phyloP scores from a whole-genome alignment of 2,113 vertebrate species.

The Trematocara macrostoma region DNA sequence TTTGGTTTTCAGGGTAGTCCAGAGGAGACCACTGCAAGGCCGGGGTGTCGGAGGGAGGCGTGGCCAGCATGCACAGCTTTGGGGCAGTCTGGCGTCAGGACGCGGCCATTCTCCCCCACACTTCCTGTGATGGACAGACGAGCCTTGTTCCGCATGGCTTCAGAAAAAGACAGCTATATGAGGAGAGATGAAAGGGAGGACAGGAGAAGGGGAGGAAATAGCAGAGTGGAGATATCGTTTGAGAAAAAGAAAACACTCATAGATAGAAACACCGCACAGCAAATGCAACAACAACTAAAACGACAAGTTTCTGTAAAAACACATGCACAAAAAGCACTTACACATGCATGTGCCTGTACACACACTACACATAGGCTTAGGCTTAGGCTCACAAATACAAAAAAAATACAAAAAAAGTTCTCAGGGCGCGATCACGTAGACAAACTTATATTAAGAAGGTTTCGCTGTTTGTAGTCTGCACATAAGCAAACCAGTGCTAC shows the following conservation, averaged over 20 bases:
- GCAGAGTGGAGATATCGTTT: slow-evolving; percentile 4
- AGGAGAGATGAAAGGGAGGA: slow-evolving; percentile 46
- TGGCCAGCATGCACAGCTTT: slow-evolving; percentile 90
- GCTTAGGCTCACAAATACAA: not conserved
- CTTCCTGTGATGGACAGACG: slow-evolving; percentile 97
- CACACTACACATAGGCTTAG: not conserved
- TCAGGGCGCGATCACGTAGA: slow-evolving; percentile 22
- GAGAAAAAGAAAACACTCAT: not conserved
- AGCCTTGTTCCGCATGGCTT: slow-evolving; percentile 99
- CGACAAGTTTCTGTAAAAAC: not conserved
- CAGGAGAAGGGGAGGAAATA: slow-evolving; percentile 16
- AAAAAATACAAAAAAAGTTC: not conserved
- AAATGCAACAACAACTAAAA: not conserved
- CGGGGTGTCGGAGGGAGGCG: slow-evolving; percentile 87
- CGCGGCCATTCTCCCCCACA: slow-evolving; percentile 91
- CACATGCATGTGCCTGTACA: slow-evolving; percentile 25
- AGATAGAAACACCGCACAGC: not conserved
- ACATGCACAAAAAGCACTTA: slow-evolving; percentile 10
- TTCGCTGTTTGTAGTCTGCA: not conserved
- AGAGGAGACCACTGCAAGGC: slow-evolving; percentile 95
- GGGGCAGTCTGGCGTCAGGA: slow-evolving; percentile 93
- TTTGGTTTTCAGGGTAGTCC: slow-evolving; percentile 99
- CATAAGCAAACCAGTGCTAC: not conserved
- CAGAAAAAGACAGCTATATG: slow-evolving; percentile 90
- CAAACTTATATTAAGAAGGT: not conserved